Conservation (phyloP, 2,888 invertebrate species). For the Hybos culiciformis region DNA sequence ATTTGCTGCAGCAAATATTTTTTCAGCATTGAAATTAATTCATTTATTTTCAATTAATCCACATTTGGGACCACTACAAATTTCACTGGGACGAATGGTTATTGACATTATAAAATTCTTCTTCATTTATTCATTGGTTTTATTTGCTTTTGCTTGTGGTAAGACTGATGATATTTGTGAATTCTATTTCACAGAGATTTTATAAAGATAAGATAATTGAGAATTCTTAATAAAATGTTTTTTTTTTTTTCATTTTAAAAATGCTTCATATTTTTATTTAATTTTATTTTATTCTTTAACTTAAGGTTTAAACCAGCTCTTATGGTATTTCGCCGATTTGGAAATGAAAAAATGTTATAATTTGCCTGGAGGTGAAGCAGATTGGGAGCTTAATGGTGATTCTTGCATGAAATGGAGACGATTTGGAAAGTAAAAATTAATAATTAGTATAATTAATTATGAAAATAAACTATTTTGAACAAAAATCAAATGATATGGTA, state of each 20-base stretch:
- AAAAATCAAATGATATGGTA: too few relatives aligned
- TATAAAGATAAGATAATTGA: too few relatives aligned
- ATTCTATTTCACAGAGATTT: too few relatives aligned
- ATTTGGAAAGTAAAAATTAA: conserved; percentile 63
- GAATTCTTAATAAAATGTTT: too few relatives aligned
- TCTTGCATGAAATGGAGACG: conserved; percentile 77
- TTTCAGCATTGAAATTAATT: conserved; percentile 81
- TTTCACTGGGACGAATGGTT: conserved; percentile 78
- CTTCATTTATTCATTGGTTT: conserved; percentile 72
- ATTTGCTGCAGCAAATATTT: conserved; percentile 90
- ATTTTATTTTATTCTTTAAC: conserved; percentile 83
- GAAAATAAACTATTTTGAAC: too few relatives aligned
- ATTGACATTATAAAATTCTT: conserved; percentile 88
- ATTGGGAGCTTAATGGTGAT: conserved; percentile 62
- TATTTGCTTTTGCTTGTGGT: conserved; percentile 91
- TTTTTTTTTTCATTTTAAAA: too few relatives aligned
- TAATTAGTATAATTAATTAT: too few relatives aligned
- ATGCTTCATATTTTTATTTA: too few relatives aligned
- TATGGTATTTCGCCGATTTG: conserved; percentile 88
- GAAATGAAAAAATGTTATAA: conserved; percentile 64
- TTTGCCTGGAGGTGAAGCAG: conserved; percentile 53
- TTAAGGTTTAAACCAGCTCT: conserved; percentile 79
- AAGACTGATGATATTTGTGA: too few relatives aligned
- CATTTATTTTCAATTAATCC: conserved; percentile 90
- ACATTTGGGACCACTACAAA: conserved; percentile 81